Percentiles rank a stretch among this genome's conserved stretches.
Conservation (phyloP, 2,797 vertebrate genomes). For the Lutjanus argentimaculatus region DNA sequence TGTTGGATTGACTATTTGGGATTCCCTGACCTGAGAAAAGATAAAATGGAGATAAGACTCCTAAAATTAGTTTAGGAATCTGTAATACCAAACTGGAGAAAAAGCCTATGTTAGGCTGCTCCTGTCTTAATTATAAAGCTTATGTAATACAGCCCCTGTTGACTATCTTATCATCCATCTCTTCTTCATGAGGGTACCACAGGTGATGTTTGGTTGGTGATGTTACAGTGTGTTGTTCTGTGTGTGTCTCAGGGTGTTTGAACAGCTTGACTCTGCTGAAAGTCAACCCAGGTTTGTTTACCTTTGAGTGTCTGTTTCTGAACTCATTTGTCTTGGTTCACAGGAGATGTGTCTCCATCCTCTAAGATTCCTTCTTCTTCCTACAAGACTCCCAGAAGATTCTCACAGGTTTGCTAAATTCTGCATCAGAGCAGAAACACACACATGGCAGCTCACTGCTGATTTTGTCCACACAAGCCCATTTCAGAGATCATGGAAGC, state of each 20-base stretch:
- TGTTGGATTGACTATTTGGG: no score
- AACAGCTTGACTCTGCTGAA: constrained; percentile 46
- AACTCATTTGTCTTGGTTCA: constrained; percentile 31
- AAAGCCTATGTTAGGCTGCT: no score
- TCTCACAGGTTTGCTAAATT: constrained; percentile 43
- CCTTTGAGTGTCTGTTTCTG: constrained; percentile 11
- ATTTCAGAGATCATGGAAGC: neutral
- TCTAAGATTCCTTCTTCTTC: neutral
- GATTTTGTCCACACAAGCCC: neutral
- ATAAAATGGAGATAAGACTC: no score
- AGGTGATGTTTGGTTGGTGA: neutral
- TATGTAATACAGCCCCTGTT: neutral
- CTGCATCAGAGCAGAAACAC: constrained; percentile 32
- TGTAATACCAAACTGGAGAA: no score
- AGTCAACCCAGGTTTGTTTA: constrained; percentile 40
- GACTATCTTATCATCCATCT: neutral
- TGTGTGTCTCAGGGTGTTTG: constrained; percentile 49
- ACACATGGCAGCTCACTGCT: neutral
- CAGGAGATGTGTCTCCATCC: constrained; percentile 8
- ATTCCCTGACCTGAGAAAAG: no score
- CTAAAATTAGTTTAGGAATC: no score
- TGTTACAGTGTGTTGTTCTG: neutral
- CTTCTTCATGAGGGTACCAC: neutral
- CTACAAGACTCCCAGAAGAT: neutral
- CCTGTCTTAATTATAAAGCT: no score